Base-by-base conservation (phyloP, 2,888 invertebrate genomes). In the Clunio marinus region DNA sequence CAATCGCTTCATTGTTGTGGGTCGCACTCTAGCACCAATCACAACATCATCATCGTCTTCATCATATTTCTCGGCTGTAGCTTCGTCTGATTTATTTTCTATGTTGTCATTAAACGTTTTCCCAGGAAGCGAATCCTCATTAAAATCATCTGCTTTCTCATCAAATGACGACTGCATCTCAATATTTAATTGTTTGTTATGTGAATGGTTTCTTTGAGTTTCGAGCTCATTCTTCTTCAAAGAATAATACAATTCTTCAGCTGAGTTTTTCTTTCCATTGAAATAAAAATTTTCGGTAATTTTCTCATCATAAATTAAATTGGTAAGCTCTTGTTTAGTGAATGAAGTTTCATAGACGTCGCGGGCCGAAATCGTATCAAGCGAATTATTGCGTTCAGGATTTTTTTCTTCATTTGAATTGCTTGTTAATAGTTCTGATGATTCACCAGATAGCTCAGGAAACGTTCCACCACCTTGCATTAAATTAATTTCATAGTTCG, bases 231-330 rank as follows among this genome's bases (percentile, higher is more conserved):
- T 71, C 69, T 74, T 73, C 4, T 71, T 72, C 22, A 76, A 65
- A 35, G 76, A 76, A 0, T 72, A 72, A 0, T 75, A 72, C 57
- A 74, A 73, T 17, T 72, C 72, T 27, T 74, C 73, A 2, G 75
- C 69, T 4, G 72, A 71, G 59, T 75, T 73, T 17, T 72, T 57
- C 17, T 68, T 68, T 1, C 24, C 22, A 17, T 55, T n/a, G n/a
- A 66, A 66, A 24, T 66, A 51, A 55, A 55, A 66, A 17, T 22
- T 55, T 27, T 66, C 55, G 20, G 55, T 66, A 13, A 32, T 15
- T 51, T 55, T 32, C 28, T 66, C 51, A 8, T 55, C 45, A 20
- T 17, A 17, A 22, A 22, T 20, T 17, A 22, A 15, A 15, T 25
- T 2, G 15, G 27, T 27, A 27, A 20, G 25, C 22, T 69, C 8